These are phyloP conservation scores for Microcebus ravelobensis DNA, from an alignment of 2,113 vertebrate species.

Conservation along the genomic window DNA sequence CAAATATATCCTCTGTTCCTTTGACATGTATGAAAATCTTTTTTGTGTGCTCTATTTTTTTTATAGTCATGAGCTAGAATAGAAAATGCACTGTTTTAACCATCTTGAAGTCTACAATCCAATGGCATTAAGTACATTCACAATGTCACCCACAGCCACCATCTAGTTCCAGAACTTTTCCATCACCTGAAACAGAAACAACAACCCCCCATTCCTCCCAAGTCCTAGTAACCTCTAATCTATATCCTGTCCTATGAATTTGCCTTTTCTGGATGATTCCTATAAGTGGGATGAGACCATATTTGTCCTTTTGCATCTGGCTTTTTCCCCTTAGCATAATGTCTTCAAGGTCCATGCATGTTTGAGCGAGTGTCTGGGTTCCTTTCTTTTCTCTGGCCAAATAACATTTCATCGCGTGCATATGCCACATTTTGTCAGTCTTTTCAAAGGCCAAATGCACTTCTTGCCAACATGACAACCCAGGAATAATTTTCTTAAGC, in stretches of 20 bases:
- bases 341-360: not conserved
- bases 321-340: not conserved
- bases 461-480: not conserved
- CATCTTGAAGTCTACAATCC: not conserved
- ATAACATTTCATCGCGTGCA: too few relatives aligned
- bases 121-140: not conserved
- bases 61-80: not conserved
- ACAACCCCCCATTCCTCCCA: not conserved
- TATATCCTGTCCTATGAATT: not conserved
- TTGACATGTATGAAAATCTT: not conserved
- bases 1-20: not conserved
- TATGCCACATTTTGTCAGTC: not conserved
- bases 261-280: not conserved
- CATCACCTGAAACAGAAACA: not conserved
- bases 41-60: not conserved
- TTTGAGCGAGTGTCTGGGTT: too few relatives aligned
- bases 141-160: fast-evolving
- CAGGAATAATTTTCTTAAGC: not conserved
- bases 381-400: not conserved
- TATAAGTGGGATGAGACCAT: not conserved
- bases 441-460: not conserved
- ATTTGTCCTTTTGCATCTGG: not conserved
- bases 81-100: not conserved
- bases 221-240: not conserved
- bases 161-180: not conserved